A percentile compares a stretch with the other conserved stretches of the same genome.
Conservation (phyloP, 2,113 vertebrate species). For the Geococcyx californianus region DNA sequence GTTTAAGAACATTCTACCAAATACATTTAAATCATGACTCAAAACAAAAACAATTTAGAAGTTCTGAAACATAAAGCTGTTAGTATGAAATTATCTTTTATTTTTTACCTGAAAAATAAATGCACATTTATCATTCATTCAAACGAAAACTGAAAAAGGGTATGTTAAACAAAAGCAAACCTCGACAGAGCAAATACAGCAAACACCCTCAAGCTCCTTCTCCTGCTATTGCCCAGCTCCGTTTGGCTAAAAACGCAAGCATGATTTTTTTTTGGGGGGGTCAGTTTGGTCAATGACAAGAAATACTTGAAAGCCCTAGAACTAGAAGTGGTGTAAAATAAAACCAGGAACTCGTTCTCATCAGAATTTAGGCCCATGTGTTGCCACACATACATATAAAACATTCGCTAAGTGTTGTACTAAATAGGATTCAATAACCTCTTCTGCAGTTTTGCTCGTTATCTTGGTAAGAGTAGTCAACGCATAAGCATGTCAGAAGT, state of each 20-base stretch:
- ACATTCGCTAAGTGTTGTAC: constrained; percentile 49
- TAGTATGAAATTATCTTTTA: constrained; percentile 83
- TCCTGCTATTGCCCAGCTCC: neutral
- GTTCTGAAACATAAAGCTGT: constrained; percentile 61
- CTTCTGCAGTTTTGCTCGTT: constrained; percentile 23
- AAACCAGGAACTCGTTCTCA: constrained; percentile 33
- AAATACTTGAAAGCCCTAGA: constrained; percentile 1
- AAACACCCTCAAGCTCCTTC: neutral
- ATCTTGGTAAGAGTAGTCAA: constrained; percentile 33
- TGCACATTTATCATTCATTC: constrained; percentile 69
- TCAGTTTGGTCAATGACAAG: constrained; percentile 42
- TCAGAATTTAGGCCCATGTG: constrained; percentile 29
- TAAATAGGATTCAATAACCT: constrained; percentile 52
- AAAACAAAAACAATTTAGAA: neutral
- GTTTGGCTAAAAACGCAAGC: constrained; percentile 14
- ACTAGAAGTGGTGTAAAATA: constrained; percentile 28
- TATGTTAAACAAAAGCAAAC: constrained; percentile 18
- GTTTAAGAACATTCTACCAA: constrained; percentile 26
- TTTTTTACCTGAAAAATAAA: constrained; percentile 83
- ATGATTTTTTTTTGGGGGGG: neutral
- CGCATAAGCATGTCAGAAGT: constrained; percentile 1
- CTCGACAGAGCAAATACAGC: constrained; percentile 6
- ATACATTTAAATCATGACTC: constrained; percentile 12
- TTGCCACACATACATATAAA: constrained; percentile 44
- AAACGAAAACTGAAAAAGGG: constrained; percentile 61